Evolutionary conservation across 2,888 invertebrate genomes (phyloP).

Genomic region (Ornithoptera priamus): DNA sequence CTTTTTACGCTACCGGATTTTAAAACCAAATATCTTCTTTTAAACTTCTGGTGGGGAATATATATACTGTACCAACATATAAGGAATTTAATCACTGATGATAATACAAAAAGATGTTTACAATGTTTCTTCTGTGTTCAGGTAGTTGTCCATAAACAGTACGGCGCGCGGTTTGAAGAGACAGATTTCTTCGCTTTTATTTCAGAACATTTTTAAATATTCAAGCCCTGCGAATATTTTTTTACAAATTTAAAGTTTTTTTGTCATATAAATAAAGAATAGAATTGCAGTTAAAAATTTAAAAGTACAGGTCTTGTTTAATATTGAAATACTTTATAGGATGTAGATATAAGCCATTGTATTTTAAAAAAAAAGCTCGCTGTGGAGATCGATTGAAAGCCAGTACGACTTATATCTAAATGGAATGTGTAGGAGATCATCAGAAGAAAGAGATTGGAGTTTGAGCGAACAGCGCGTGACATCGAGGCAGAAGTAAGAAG

Average conservation of each 20-base stretch:
- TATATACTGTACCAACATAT: too few relatives aligned
- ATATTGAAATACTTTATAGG: too few relatives aligned
- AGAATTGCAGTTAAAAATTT: not conserved
- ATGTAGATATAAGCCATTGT: too few relatives aligned
- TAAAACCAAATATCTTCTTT: too few relatives aligned
- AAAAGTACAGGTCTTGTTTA: not conserved
- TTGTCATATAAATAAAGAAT: too few relatives aligned
- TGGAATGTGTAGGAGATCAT: constrained; percentile 77
- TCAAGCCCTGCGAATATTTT: too few relatives aligned
- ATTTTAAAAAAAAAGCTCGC: not conserved
- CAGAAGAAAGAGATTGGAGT: constrained; percentile 82
- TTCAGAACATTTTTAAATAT: not conserved
- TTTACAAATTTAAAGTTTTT: too few relatives aligned
- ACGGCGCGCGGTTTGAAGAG: not conserved
- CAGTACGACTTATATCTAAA: not conserved
- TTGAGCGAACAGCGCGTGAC: constrained; percentile 87
- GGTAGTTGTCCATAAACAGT: not conserved
- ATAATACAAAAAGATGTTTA: not conserved
- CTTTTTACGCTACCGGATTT: too few relatives aligned
- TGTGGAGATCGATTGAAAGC: not conserved
- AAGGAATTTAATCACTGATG: too few relatives aligned
- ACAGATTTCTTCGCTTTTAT: not conserved
- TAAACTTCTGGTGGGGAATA: too few relatives aligned
- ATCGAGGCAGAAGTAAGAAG: constrained; percentile 85
- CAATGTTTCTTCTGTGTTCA: too few relatives aligned